Conservation (phyloP, 2,888 invertebrate species). For the Mactromeris polynyma region DNA sequence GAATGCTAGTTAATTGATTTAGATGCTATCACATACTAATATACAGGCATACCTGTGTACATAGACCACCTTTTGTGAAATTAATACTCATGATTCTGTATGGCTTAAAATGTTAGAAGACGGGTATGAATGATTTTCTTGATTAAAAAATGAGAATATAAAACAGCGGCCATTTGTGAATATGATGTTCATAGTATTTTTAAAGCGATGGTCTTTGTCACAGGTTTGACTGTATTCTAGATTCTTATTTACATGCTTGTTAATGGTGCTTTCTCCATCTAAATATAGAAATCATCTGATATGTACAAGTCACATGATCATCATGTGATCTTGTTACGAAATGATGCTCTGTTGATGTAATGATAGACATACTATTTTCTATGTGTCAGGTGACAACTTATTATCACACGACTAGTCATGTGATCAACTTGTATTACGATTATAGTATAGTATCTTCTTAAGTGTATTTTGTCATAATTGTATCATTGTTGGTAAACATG, state of each 20-base stretch:
- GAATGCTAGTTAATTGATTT: too few species aligned
- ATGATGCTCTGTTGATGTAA: background rate
- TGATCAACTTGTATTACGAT: background rate
- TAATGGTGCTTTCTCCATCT: background rate
- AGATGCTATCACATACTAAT: too few species aligned
- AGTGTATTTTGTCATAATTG: background rate
- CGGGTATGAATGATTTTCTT: too few species aligned
- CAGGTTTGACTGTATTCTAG: background rate
- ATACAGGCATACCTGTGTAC: too few species aligned
- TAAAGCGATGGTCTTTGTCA: background rate
- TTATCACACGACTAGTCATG: background rate
- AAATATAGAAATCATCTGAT: background rate
- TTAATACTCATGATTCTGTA: too few species aligned
- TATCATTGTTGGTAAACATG: constrained; percentile 7
- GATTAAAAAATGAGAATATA: too few species aligned
- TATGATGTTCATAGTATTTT: too few species aligned
- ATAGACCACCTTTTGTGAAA: too few species aligned
- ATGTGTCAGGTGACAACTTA: background rate
- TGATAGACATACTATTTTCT: background rate
- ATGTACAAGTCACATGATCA: background rate
- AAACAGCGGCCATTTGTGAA: too few species aligned
- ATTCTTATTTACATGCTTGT: background rate
- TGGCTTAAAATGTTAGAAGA: too few species aligned
- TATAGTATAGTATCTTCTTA: background rate
- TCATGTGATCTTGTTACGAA: background rate